phyloP scores from a whole-genome alignment of 2,113 vertebrate species.

The Anarhynchus alexandrinus region DNA sequence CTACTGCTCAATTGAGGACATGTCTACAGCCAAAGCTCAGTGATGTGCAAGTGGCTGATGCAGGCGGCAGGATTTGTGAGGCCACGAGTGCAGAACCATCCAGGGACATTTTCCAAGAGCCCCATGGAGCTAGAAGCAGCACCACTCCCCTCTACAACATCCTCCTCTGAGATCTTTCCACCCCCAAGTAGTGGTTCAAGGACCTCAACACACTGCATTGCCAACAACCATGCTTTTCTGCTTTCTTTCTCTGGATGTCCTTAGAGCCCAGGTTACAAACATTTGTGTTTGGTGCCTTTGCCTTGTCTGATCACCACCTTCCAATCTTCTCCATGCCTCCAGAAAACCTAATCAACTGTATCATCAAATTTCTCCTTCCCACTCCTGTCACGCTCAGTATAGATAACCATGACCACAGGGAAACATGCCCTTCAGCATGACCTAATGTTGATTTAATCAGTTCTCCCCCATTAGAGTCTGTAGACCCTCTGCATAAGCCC shows the following conservation, averaged over 20 bases:
- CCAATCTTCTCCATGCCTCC: background rate
- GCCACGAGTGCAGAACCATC: accelerated
- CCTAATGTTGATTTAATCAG: background rate
- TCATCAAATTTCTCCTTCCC: background rate
- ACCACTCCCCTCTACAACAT: accelerated
- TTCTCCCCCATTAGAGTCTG: background rate
- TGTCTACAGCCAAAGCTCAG: background rate
- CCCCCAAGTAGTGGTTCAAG: background rate
- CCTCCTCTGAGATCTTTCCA: background rate
- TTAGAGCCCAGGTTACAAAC: background rate
- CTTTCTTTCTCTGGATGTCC: background rate
- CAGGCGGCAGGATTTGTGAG: accelerated
- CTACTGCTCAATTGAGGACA: background rate
- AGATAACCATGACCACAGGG: background rate
- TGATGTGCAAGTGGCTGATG: background rate
- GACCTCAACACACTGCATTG: background rate
- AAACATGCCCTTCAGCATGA: background rate
- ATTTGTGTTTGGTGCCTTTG: background rate
- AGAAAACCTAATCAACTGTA: background rate
- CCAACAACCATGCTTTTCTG: background rate
- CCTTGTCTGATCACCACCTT: background rate
- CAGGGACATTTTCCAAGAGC: background rate
- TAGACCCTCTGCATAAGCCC: background rate
- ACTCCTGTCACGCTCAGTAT: accelerated
- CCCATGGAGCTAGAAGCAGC: background rate